These are phyloP conservation scores for Eupithecia subumbrata DNA, from an alignment of 2,888 invertebrate species.

Conservation along the genomic window DNA sequence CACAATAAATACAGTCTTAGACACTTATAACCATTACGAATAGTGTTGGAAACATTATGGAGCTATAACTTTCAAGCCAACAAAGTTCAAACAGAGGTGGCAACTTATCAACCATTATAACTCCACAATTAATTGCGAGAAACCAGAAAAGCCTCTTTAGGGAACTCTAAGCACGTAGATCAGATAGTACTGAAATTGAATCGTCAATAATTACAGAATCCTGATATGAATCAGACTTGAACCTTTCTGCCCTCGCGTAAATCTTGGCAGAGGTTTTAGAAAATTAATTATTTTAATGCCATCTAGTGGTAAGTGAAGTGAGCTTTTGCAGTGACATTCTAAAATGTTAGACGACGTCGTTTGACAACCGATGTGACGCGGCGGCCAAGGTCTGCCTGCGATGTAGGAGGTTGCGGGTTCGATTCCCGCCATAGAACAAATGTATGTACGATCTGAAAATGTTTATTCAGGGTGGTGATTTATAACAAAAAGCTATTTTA, in stretches of 20 bases:
- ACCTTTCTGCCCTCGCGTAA: slow-evolving; percentile 22
- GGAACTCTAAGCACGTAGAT: slow-evolving; percentile 55
- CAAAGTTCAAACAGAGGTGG: slow-evolving; percentile 14
- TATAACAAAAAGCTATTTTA: too few relatives aligned
- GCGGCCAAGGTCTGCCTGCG: too few relatives aligned
- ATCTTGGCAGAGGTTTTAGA: slow-evolving; percentile 15
- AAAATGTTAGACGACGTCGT: too few relatives aligned
- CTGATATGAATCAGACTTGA: slow-evolving; percentile 38
- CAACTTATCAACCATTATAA: not conserved
- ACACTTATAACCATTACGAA: not conserved
- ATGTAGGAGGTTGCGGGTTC: too few relatives aligned
- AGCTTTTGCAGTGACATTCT: not conserved
- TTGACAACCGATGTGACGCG: too few relatives aligned
- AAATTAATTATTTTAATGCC: slow-evolving; percentile 18
- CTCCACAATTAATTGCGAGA: slow-evolving; percentile 10
- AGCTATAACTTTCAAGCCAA: slow-evolving; percentile 9
- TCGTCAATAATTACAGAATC: slow-evolving; percentile 75
- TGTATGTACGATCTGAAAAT: too few relatives aligned
- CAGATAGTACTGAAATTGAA: slow-evolving; percentile 75
- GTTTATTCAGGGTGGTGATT: too few relatives aligned
- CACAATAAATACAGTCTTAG: not conserved
- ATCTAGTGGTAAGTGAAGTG: not conserved
- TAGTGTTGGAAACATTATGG: slow-evolving; percentile 3
- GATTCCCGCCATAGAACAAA: too few relatives aligned
- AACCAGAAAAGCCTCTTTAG: not conserved